phyloP scores from a whole-genome alignment of 2,888 invertebrate species.

The Leucania comma region DNA sequence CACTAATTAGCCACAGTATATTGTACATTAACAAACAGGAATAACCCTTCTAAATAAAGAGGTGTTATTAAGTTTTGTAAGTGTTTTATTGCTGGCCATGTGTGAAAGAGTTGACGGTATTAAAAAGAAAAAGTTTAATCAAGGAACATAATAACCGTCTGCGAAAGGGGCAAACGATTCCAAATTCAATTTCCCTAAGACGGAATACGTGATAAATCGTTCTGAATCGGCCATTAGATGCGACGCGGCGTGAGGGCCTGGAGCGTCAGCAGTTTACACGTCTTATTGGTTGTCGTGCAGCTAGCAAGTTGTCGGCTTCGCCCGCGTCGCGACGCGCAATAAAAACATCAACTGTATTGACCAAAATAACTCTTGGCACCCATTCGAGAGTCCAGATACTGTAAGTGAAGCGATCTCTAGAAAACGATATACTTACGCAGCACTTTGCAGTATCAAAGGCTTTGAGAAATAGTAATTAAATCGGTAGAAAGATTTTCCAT shows the following conservation, averaged over 20 bases:
- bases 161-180: conserved; percentile 79
- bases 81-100: conserved; percentile 30
- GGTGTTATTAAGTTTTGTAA: conserved; percentile 14
- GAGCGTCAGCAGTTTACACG: conserved; percentile 81
- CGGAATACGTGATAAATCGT: conserved; percentile 88
- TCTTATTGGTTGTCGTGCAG: conserved; percentile 86
- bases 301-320: conserved; percentile 77
- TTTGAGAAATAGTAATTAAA: conserved; percentile 9
- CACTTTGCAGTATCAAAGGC: conserved; percentile 51
- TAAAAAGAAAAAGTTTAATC: conserved; percentile 81
- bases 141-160: conserved; percentile 78
- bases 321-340: conserved; percentile 86
- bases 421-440: conserved; percentile 64
- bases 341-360: conserved; percentile 90
- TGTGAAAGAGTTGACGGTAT: conserved; percentile 57
- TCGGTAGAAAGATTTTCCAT: conserved; percentile 3
- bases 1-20: conserved; percentile 55
- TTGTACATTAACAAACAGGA: conserved; percentile 19
- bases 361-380: conserved; percentile 91
- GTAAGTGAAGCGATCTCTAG: conserved; percentile 81
- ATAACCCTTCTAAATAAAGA: conserved; percentile 23
- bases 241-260: conserved; percentile 83
- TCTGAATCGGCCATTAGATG: conserved; percentile 86
- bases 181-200: conserved; percentile 86
- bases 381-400: conserved; percentile 84